A percentile compares a stretch with the other conserved stretches of the same genome.
These are phyloP conservation scores for Enoplosus armatus DNA, from an alignment of 2,797 vertebrate species.

Conservation along the genomic window DNA sequence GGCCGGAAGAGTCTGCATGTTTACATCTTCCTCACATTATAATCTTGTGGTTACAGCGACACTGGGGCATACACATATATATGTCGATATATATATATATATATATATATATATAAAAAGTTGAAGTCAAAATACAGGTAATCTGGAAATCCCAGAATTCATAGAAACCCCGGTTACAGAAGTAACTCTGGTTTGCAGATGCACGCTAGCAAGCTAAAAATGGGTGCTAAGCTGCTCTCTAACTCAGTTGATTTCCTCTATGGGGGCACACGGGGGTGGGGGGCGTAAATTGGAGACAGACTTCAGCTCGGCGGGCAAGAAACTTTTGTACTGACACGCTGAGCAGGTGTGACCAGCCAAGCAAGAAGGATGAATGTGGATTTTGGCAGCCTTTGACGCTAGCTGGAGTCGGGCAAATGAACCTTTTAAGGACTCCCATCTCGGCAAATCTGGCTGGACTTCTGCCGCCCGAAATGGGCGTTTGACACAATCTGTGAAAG, in stretches of 20 bases:
- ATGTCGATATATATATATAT: no score
- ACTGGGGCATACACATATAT: no score
- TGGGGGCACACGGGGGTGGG: no score
- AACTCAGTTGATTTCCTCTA: slow-evolving; percentile 7
- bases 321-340: slow-evolving; percentile 6
- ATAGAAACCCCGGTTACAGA: no score
- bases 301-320: background rate
- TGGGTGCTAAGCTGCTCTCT: background rate
- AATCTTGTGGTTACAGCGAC: no score
- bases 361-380: slow-evolving; percentile 21
- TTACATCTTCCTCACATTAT: no score
- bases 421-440: slow-evolving; percentile 5
- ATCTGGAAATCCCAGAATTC: no score
- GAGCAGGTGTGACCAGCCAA: slow-evolving; percentile 35
- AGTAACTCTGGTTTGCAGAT: background rate
- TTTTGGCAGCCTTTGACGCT: slow-evolving; percentile 24
- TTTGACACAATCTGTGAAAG: slow-evolving; percentile 15
- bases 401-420: slow-evolving; percentile 13
- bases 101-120: no score
- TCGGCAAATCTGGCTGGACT: background rate
- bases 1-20: no score
- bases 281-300: slow-evolving; percentile 3
- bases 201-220: no score
- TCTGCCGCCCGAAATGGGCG: slow-evolving; percentile 7
- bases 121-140: no score